phyloP scores from a whole-genome alignment of 1,140 invertebrate species.

The Panagrolaimus sp. region DNA sequence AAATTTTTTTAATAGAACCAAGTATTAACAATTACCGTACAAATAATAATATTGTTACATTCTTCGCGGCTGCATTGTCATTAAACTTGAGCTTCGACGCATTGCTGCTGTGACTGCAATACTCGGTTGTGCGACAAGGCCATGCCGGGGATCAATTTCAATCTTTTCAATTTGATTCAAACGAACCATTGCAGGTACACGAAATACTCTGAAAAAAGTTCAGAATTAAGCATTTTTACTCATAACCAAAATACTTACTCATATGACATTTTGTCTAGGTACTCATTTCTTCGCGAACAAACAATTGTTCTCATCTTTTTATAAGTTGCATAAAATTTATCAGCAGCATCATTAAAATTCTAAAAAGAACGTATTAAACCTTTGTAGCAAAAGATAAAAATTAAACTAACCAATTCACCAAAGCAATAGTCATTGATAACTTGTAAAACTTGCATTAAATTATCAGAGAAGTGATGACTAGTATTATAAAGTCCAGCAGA shows the following conservation, averaged over 20 bases:
- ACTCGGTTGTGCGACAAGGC: not conserved
- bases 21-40: no score
- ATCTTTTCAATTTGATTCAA: not conserved
- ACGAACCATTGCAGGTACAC: not conserved
- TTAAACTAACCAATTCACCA: not conserved
- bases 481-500: not conserved
- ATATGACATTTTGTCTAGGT: not conserved
- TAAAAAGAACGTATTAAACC: slow-evolving; percentile 1
- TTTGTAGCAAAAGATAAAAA: not conserved
- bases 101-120: not conserved
- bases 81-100: not conserved
- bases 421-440: not conserved
- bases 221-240: no score
- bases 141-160: not conserved
- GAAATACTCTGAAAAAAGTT: not conserved
- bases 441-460: not conserved
- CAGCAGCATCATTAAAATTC: slow-evolving; percentile 2
- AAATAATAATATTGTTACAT: no score
- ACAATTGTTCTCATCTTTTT: not conserved
- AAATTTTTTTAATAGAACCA: no score
- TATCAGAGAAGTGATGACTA: not conserved
- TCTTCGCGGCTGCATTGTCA: not conserved
- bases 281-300: not conserved
- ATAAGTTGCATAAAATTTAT: not conserved
- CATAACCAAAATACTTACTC: no score